These are phyloP conservation scores for Harpegnathos saltator DNA, from an alignment of 1,140 invertebrate genomes.

Conservation along the genomic window DNA sequence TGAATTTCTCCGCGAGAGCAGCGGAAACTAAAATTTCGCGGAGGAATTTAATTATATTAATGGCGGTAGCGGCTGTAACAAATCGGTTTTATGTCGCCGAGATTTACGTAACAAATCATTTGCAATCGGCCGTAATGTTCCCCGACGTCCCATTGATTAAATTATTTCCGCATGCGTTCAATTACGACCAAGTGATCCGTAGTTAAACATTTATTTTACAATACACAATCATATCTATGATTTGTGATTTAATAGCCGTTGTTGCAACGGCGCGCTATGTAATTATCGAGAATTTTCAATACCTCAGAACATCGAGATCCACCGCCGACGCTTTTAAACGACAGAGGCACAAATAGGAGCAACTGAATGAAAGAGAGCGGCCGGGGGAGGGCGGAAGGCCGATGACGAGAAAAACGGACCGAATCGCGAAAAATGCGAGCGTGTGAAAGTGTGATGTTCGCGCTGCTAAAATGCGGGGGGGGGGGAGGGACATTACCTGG, in stretches of 20 bases:
- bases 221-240: conserved; percentile 18
- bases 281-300: not conserved
- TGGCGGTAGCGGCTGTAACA: not conserved
- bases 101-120: conserved; percentile 15
- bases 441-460: not conserved
- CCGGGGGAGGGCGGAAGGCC: not conserved
- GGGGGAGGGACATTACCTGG: conserved; percentile 16
- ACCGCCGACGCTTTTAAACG: not conserved
- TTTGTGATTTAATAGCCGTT: conserved; percentile 32
- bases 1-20: not conserved
- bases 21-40: not conserved
- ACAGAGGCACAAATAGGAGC: not conserved
- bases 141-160: conserved; percentile 25
- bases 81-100: conserved; percentile 14
- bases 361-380: not conserved
- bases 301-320: not conserved
- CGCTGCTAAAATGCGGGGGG: conserved; percentile 12
- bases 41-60: conserved; percentile 31
- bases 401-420: not conserved
- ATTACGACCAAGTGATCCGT: conserved; percentile 49
- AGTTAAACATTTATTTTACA: conserved; percentile 48
- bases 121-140: conserved; percentile 26
- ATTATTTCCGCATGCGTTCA: conserved; percentile 48
- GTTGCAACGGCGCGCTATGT: not conserved
- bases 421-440: conserved; percentile 14